Conservation (phyloP, 2,113 vertebrate genomes). For the Psilopogon haemacephalus region DNA sequence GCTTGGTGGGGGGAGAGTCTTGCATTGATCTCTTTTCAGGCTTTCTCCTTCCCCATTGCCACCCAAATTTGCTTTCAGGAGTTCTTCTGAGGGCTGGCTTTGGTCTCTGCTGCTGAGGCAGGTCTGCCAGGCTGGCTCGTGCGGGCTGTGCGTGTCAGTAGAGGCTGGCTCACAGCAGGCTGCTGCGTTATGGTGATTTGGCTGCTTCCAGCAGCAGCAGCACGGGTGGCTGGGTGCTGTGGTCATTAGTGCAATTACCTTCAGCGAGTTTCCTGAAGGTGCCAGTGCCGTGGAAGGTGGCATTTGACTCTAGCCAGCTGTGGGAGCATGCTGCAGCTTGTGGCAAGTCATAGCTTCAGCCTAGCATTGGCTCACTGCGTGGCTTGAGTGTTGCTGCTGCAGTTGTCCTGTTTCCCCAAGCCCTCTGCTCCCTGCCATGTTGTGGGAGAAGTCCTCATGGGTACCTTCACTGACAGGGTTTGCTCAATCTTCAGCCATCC, state of each 20-base stretch:
- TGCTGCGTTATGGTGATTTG: neutral
- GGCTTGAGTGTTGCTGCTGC: neutral
- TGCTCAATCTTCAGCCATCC: neutral
- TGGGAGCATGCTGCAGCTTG: neutral
- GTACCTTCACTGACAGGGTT: neutral
- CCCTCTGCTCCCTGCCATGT: neutral
- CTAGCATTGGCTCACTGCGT: neutral
- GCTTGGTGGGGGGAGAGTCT: neutral
- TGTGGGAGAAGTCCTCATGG: neutral
- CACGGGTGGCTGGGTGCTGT: neutral
- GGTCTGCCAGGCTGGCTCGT: neutral
- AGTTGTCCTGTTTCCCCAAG: neutral
- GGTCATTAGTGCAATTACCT: neutral
- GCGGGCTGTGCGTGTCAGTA: neutral
- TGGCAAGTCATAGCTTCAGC: neutral
- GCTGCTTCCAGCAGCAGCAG: neutral
- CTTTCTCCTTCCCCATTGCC: neutral
- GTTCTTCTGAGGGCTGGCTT: neutral
- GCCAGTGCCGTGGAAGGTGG: neutral
- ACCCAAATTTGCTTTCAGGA: neutral
- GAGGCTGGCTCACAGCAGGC: neutral
- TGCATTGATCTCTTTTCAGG: accelerated
- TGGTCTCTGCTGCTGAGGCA: neutral
- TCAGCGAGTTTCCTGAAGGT: neutral
- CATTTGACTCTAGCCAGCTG: neutral